Evolutionary conservation across 2,888 invertebrate genomes (phyloP), one percentile per base, ranked within the genome.

Genomic region (Tethea ocularis): DNA sequence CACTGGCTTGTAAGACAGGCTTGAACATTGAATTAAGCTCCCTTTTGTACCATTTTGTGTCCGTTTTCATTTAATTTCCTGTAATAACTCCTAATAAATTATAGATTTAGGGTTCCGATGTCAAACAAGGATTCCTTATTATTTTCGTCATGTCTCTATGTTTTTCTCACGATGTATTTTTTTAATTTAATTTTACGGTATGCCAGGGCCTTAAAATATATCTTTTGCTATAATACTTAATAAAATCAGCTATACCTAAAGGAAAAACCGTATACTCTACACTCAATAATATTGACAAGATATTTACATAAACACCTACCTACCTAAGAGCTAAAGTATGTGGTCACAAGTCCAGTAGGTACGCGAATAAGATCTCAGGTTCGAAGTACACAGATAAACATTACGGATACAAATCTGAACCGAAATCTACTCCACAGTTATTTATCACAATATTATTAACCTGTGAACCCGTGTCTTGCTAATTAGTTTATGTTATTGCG

Each of bases 331-430:
- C 2, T 4, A 24, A 33, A 33, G 8, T 33, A 7, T 10, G 29
- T 33, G 29, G 8, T 7, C 8, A 33, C 3, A 38, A 15, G 15
- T 38, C 36, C 36, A 10, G 7, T 2, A 5, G 17, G 41, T 2
- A 38, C 38, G 38, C 38, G 38, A 38, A 7, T 1, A 13, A 33
- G 46, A 20, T 46, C 2, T 10, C 46, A 46, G 24, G 61, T 56
- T 57, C 66, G 57, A 72, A 66, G 71, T 73, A 61, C 68, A 58
- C 11, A n/a, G 46, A 20, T 17, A n/a, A 51, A 11, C 60, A 59
- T 73, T 74, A 74, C 74, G 74, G 74, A 71, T 65, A 56, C 61
- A 38, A 41, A 36, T 33, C 22, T 46, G 20, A 8, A 52, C 41
- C 36, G 56, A 59, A 56, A 24, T 55, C 56, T 64, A 58, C 53